These are phyloP conservation scores for Ammodramus savannarum DNA, from an alignment of 2,113 vertebrate genomes.

Conservation along the genomic window DNA sequence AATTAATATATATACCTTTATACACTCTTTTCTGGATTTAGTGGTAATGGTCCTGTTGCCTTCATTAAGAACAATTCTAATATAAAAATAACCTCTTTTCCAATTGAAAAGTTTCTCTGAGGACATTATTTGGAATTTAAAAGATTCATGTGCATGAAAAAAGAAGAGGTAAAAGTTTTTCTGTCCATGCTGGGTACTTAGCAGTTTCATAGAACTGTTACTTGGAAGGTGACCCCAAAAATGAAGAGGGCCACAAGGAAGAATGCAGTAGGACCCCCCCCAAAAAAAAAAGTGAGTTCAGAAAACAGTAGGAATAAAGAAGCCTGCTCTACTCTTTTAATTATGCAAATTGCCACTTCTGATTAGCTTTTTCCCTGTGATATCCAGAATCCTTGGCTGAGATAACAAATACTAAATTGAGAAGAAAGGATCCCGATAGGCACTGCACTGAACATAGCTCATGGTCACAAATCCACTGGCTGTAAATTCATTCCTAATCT, in stretches of 20 bases:
- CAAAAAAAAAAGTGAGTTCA: not conserved
- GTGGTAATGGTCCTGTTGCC: not conserved
- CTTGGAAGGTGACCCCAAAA: not conserved
- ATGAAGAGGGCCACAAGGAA: not conserved
- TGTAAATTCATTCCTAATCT: not conserved
- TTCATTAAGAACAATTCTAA: not conserved
- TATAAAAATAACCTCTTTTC: not conserved
- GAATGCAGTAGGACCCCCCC: not conserved
- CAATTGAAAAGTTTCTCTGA: not conserved
- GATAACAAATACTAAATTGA: not conserved
- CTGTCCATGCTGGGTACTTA: not conserved
- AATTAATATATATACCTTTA: not conserved
- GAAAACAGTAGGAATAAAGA: not conserved
- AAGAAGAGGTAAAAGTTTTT: not conserved
- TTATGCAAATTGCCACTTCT: not conserved
- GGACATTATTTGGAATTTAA: not conserved
- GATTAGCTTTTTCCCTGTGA: not conserved
- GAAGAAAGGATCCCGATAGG: not conserved
- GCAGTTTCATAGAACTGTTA: not conserved
- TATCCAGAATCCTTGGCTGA: not conserved
- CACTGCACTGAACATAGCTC: not conserved
- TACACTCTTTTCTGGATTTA: not conserved
- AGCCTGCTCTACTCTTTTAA: not conserved
- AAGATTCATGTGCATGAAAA: not conserved
- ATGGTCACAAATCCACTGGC: not conserved